phyloP scores from a whole-genome alignment of 2,797 vertebrate species.

The Gastrophryne carolinensis region DNA sequence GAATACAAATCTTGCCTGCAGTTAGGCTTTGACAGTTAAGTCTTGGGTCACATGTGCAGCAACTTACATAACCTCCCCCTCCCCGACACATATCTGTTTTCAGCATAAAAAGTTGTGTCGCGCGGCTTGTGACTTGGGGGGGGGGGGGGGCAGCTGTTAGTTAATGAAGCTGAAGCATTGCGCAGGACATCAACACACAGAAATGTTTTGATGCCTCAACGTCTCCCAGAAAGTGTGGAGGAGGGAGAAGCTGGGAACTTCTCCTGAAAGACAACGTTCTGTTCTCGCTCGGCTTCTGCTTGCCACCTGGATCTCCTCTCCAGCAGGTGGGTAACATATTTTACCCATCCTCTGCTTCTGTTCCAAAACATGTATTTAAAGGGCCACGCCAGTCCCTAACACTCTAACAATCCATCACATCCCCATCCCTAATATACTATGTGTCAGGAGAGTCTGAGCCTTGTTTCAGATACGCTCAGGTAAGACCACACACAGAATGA shows the following conservation, averaged over 20 bases:
- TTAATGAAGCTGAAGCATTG: slow-evolving; percentile 31
- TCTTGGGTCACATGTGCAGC: background rate
- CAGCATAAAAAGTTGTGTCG: background rate
- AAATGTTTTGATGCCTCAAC: slow-evolving; percentile 40
- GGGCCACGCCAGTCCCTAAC: too few relatives aligned
- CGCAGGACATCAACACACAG: slow-evolving; percentile 14
- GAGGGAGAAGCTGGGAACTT: slow-evolving; percentile 37
- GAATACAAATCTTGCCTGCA: too few relatives aligned
- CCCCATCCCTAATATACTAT: too few relatives aligned
- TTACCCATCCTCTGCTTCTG: background rate
- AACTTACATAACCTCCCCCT: background rate
- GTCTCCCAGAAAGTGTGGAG: slow-evolving; percentile 37
- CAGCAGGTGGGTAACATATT: slow-evolving; percentile 12
- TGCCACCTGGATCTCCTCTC: slow-evolving; percentile 23
- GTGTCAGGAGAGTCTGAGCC: too few relatives aligned
- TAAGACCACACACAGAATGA: too few relatives aligned
- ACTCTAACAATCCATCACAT: too few relatives aligned
- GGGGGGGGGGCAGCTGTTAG: slow-evolving; percentile 30
- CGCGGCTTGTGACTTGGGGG: slow-evolving; percentile 2
- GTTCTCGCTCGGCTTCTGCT: slow-evolving; percentile 22
- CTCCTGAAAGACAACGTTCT: slow-evolving; percentile 19
- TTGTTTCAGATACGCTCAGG: too few relatives aligned
- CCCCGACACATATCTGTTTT: background rate
- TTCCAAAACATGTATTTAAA: background rate
- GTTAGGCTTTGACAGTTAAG: too few relatives aligned